Base-by-base conservation (phyloP, 1,140 invertebrate species). In the Neodiprion fabricii region DNA sequence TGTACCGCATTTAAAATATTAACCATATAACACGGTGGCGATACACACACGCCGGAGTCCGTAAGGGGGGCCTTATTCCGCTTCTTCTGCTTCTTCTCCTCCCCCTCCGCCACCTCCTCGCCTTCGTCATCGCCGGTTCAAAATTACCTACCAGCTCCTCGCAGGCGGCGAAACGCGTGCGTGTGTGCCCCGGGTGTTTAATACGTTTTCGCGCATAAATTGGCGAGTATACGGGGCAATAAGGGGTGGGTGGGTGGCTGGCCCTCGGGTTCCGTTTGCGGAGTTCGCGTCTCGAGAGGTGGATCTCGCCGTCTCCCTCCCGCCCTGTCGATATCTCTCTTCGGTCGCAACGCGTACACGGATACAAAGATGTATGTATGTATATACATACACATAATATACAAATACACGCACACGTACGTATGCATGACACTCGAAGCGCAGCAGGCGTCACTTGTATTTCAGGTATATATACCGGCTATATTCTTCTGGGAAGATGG, bases 131-230 rank as follows among this genome's bases (percentile, higher is more conserved):
- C 28, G 28, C 28, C 28, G 2, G 28, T 40, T 17, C 11, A 61
- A 61, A 61, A 61, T 61, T 61, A 9, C 53, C 53, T 5, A 17
- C n/a, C 9, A 61, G 4, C 53, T 17, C 9, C 11, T 5, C n/a
- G 9, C 11, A 61, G n/a, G 11, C 53, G 11, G 11, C 4, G 11
- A 14, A 12, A 14, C 53, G 70, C 70, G 73, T 67, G 75, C 65
- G 70, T 79, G 79, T 76, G 80, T 80, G 74, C 53, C 11, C 28
- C 75, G 77, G 81, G 81, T 83, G 81, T 86, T 86, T 84, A 86
- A 86, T 85, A 86, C 80, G 83, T 85, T 86, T 84, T 75, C 80
- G 79, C 79, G 83, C 85, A 87, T 87, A 87, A 87, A 87, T 86
- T 85, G 83, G 72, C 77, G 78, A 86, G 79, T 87, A 87, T 87